phyloP scores from a whole-genome alignment of 2,113 vertebrate genomes.

The Okapia johnstoni region DNA sequence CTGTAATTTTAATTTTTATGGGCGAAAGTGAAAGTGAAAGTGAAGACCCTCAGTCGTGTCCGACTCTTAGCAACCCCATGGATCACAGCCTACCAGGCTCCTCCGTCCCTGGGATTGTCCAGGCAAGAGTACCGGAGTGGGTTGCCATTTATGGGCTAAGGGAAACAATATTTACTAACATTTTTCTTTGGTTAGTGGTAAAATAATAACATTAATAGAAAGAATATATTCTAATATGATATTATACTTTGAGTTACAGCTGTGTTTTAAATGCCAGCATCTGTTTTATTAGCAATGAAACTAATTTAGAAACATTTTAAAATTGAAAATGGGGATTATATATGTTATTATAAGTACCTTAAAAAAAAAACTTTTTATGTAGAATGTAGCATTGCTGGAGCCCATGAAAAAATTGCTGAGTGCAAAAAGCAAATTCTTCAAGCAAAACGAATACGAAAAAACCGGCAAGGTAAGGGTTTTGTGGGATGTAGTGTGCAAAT shows the following conservation, averaged over 20 bases:
- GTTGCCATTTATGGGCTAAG: not conserved
- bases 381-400: conserved; percentile 95
- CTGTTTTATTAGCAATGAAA: not conserved
- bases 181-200: not conserved
- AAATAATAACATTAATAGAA: not conserved
- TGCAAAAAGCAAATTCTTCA: conserved; percentile 98
- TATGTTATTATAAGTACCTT: not conserved
- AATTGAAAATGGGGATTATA: conserved; percentile 29
- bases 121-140: too few relatives aligned
- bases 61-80: too few relatives aligned
- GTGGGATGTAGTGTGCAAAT: not conserved
- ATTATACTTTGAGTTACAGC: not conserved
- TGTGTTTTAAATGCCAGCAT: not conserved
- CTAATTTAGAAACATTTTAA: conserved; percentile 31
- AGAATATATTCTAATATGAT: not conserved
- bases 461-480: conserved; percentile 91
- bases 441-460: conserved; percentile 98
- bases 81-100: too few relatives aligned
- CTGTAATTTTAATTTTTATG: not conserved
- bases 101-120: too few relatives aligned
- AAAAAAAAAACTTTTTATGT: conserved; percentile 22
- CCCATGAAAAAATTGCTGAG: conserved; percentile 97
- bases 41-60: too few relatives aligned
- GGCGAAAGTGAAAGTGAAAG: not conserved
- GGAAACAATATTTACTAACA: not conserved